Base-by-base conservation (phyloP, 2,797 vertebrate species). In the Pygocentrus nattereri region DNA sequence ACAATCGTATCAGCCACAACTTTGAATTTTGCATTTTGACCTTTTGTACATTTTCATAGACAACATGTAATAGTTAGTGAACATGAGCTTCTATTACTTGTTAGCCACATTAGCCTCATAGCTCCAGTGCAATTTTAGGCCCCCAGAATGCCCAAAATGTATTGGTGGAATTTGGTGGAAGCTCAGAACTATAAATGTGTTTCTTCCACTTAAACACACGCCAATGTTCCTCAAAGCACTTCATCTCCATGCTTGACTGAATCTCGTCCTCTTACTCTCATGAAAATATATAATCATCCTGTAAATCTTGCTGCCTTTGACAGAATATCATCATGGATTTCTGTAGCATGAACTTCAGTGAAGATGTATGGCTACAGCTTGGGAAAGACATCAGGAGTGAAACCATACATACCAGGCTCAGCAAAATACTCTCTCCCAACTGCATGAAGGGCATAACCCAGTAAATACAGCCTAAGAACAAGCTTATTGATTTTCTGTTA, bases 401-500 rank as follows among this genome's bases (percentile, higher is more conserved):
- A 73, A 25, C 50, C 18, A n/a, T 65, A 49, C 47, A 72, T 31
- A 72, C n/a, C 31, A 67, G 49, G 21, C 25, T 31, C 79, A 41
- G 34, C 25, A 54, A 80, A n/a, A 65, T 44, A 31, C 15, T 27
- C 23, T 49, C 4, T 72, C 47, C 16, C 15, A 16, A 68, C 61
- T 13, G 3, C 7, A 67, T 74, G 38, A 80, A 74, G 52, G 61
- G 64, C 52, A 67, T 30, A 58, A 47, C 27, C 50, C 54, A 67
- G 21, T 23, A 74, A 67, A 67, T 58, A 74, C 72, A 65, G 15
- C 11, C 16, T 52, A 65, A 47, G 10, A 25, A 31, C 21, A 27
- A 18, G 62, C 10, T 5, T 69, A 74, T 74, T 41, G 59, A 67
- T 67, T 65, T 54, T 67, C n/a, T 56, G 44, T 59, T 74, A 56